These are phyloP conservation scores for Gortyna flavago DNA, from an alignment of 2,888 invertebrate genomes.

Conservation along the genomic window DNA sequence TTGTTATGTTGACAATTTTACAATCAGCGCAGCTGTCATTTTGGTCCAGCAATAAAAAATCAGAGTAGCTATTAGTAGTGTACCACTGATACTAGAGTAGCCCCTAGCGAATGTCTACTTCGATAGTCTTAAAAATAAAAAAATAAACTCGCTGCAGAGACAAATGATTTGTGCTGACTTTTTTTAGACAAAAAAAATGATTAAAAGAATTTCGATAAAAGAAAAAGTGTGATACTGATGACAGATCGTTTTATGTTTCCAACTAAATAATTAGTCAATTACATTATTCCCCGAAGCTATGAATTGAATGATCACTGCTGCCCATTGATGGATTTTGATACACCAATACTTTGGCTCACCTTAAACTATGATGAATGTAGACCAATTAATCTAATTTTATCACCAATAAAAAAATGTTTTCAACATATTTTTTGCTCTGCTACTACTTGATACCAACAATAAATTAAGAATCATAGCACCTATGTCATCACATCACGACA, in stretches of 20 bases:
- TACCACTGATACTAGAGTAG: background rate
- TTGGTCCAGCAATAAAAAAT: background rate
- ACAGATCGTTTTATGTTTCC: conserved; percentile 40
- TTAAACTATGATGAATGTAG: conserved; percentile 46
- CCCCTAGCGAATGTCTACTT: background rate
- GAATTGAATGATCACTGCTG: conserved; percentile 44
- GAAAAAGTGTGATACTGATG: conserved; percentile 38
- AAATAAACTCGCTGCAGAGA: background rate
- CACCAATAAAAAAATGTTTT: conserved; percentile 17
- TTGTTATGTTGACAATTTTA: background rate
- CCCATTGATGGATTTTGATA: conserved; percentile 36
- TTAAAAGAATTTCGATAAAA: conserved; percentile 3
- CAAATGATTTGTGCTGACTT: background rate
- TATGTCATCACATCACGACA: conserved; percentile 71
- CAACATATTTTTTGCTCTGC: conserved; percentile 43
- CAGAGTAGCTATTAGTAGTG: background rate
- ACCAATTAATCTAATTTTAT: conserved; percentile 45
- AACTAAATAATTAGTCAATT: conserved; percentile 41
- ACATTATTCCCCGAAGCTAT: conserved; percentile 45
- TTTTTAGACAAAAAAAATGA: background rate
- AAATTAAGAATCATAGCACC: conserved; percentile 63
- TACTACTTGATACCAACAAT: conserved; percentile 60
- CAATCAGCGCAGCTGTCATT: background rate
- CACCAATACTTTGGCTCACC: conserved; percentile 1
- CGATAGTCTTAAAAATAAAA: too few species aligned